phyloP scores from a whole-genome alignment of 2,888 invertebrate genomes.

The Callinectes sapidus region DNA sequence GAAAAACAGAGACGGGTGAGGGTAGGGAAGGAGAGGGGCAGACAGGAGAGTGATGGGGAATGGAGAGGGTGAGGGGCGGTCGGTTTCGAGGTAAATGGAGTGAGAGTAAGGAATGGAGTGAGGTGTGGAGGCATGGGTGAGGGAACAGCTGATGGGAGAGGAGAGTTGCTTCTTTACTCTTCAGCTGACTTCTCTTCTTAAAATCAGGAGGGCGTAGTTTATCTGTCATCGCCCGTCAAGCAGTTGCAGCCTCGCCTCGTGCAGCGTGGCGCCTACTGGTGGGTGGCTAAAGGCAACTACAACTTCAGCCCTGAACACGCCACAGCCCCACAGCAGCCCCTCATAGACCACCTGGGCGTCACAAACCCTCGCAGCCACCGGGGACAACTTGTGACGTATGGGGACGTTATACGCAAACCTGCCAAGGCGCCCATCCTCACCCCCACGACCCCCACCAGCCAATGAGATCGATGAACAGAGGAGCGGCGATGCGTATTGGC shows the following conservation, averaged over 20 bases:
- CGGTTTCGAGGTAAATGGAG: not conserved
- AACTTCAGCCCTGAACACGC: not conserved
- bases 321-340: not conserved
- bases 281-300: not conserved
- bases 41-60: not conserved
- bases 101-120: not conserved
- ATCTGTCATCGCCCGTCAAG: not conserved
- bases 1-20: not conserved
- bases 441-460: constrained; percentile 57
- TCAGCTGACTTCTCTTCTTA: constrained; percentile 14
- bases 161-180: not conserved
- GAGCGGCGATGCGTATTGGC: constrained; percentile 64
- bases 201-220: not conserved
- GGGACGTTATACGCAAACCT: constrained; percentile 37
- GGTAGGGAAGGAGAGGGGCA: not conserved
- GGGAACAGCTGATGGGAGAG: not conserved
- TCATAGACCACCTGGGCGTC: not conserved
- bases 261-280: not conserved
- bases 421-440: not conserved
- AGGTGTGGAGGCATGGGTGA: not conserved
- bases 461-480: constrained; percentile 64
- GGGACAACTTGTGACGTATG: not conserved
- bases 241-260: not conserved
- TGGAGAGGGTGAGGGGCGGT: constrained; percentile 14
- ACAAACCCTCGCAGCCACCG: not conserved